Percentiles rank a stretch among this genome's conserved stretches.
Conservation (phyloP, 2,113 vertebrate species). For the Myodes glareolus region DNA sequence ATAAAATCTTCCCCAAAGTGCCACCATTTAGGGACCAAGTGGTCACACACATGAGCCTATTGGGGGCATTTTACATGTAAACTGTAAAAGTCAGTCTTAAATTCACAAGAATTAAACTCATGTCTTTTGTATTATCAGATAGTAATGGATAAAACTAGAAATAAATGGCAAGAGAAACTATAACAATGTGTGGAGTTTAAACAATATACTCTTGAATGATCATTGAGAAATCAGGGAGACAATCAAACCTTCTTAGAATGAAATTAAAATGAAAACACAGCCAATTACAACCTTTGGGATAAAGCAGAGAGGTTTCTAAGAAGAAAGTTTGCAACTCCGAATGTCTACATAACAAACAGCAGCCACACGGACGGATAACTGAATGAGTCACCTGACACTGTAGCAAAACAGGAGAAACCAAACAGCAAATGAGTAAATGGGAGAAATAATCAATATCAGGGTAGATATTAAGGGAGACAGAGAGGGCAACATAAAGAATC, state of each 20-base stretch:
- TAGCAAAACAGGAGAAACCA: neutral
- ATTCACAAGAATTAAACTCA: neutral
- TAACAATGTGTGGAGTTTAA: neutral
- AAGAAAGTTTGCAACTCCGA: neutral
- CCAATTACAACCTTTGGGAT: neutral
- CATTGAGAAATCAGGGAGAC: neutral
- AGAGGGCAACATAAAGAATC: neutral
- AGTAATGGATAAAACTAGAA: neutral
- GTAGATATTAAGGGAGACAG: neutral
- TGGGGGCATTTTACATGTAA: neutral
- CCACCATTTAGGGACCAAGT: neutral
- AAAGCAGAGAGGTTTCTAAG: neutral
- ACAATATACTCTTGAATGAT: neutral
- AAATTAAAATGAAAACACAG: neutral
- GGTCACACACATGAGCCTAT: neutral
- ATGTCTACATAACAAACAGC: neutral
- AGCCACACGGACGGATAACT: neutral
- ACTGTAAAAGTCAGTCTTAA: neutral
- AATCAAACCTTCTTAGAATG: neutral
- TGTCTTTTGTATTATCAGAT: neutral
- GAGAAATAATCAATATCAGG: neutral
- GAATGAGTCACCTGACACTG: neutral
- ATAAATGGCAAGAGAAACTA: neutral
- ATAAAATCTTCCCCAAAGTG: neutral
- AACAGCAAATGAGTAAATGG: neutral